Percentiles rank a stretch among this genome's conserved stretches.
Evolutionary conservation across 2,888 invertebrate genomes (phyloP).

Genomic region (Nemoura dubitans): DNA sequence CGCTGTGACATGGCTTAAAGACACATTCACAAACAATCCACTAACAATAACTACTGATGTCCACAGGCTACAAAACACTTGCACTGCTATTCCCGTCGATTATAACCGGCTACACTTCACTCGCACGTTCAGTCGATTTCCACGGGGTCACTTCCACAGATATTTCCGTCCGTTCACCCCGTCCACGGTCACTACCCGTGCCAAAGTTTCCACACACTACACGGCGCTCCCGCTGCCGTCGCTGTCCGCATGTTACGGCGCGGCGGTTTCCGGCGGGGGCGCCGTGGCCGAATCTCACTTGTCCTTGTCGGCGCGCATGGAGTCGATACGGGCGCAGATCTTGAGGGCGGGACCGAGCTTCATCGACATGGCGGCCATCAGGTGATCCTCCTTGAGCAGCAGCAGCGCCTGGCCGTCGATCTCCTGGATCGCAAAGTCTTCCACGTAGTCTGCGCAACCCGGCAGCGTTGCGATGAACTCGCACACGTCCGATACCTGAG

Average conservation of each 20-base stretch:
- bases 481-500: conserved; percentile 50
- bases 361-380: conserved; percentile 94
- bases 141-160: too few relatives aligned
- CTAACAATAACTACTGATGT: too few relatives aligned
- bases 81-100: too few relatives aligned
- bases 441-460: conserved; percentile 91
- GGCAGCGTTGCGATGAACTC: conserved; percentile 82
- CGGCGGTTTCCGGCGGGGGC: neutral
- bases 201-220: too few relatives aligned
- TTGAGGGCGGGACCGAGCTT: conserved; percentile 95
- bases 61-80: too few relatives aligned
- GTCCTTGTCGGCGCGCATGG: conserved; percentile 72
- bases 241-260: neutral
- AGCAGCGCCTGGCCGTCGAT: conserved; percentile 95
- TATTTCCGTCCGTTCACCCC: too few relatives aligned
- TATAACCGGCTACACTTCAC: too few relatives aligned
- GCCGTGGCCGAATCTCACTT: conserved; percentile 43
- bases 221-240: too few relatives aligned
- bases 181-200: too few relatives aligned
- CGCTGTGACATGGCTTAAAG: too few relatives aligned
- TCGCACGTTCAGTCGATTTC: too few relatives aligned
- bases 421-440: conserved; percentile 94
- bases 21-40: too few relatives aligned
- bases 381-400: conserved; percentile 90
- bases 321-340: conserved; percentile 91